phyloP scores from a whole-genome alignment of 2,888 invertebrate genomes.

The Hypsopygia costalis region DNA sequence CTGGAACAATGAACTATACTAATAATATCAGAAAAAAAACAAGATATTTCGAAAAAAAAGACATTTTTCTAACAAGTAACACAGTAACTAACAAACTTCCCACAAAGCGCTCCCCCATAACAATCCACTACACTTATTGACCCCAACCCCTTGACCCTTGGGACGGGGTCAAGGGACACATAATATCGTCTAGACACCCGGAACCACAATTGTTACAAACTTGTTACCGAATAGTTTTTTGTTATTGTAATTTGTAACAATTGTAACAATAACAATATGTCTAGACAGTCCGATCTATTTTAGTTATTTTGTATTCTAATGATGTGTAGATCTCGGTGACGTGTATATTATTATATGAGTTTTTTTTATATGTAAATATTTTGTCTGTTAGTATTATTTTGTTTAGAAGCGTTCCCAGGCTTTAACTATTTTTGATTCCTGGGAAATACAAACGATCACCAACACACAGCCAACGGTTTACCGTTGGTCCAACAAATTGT shows the following conservation, averaged over 20 bases:
- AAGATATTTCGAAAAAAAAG: too few relatives aligned
- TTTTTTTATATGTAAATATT: too few relatives aligned
- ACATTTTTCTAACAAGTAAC: neutral
- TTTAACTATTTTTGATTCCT: too few relatives aligned
- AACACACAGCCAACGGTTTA: too few relatives aligned
- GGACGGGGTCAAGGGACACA: neutral
- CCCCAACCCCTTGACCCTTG: neutral
- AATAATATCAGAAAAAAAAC: too few relatives aligned
- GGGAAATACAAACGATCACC: too few relatives aligned
- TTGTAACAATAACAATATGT: constrained; percentile 7
- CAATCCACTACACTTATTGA: neutral
- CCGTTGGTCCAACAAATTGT: too few relatives aligned
- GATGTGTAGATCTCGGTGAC: too few relatives aligned
- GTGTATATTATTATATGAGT: too few relatives aligned
- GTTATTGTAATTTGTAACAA: constrained; percentile 5
- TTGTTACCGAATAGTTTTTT: neutral
- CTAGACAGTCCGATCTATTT: constrained; percentile 5
- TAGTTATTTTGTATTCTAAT: neutral
- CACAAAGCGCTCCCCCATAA: neutral
- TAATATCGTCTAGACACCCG: neutral
- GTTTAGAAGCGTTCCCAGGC: too few relatives aligned
- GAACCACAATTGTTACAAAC: neutral
- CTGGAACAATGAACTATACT: too few relatives aligned
- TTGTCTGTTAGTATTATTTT: too few relatives aligned
- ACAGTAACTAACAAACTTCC: neutral